Conservation (phyloP, 2,113 vertebrate species). For the Macquaria ambigua region DNA sequence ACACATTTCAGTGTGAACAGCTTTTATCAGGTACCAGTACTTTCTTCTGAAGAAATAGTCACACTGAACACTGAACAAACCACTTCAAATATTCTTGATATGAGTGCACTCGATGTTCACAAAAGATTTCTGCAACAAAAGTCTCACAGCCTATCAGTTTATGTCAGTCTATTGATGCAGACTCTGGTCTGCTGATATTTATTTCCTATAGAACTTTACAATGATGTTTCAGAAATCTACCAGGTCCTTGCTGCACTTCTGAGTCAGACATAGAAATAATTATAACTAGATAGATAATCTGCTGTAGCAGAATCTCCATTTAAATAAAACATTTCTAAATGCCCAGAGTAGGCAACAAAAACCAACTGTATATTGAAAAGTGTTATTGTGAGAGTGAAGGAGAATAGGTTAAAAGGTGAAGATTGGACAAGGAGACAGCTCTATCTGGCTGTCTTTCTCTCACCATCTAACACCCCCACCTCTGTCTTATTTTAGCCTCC, state of each 20-base stretch:
- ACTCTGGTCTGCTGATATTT: not conserved
- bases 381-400: slow-evolving; percentile 7
- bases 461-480: slow-evolving; percentile 45
- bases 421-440: slow-evolving; percentile 39
- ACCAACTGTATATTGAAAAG: slow-evolving; percentile 4
- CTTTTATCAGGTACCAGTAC: not conserved
- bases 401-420: slow-evolving; percentile 51
- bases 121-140: slow-evolving; percentile 2
- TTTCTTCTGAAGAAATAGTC: not conserved
- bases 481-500: slow-evolving; percentile 64
- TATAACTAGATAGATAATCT: slow-evolving; percentile 33
- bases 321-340: slow-evolving; percentile 8
- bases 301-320: not conserved
- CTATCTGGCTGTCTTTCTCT: slow-evolving; percentile 53
- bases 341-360: not conserved
- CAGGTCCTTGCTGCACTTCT: not conserved
- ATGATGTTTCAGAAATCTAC: slow-evolving; percentile 12
- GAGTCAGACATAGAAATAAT: slow-evolving; percentile 24
- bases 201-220: not conserved
- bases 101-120: not conserved
- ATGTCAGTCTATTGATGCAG: not conserved
- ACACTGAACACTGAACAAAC: not conserved
- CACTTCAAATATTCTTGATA: not conserved
- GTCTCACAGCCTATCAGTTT: not conserved
- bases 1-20: not conserved